These are phyloP conservation scores for Pygmarrhopalites habei DNA, from an alignment of 1,140 invertebrate species.

Conservation along the genomic window DNA sequence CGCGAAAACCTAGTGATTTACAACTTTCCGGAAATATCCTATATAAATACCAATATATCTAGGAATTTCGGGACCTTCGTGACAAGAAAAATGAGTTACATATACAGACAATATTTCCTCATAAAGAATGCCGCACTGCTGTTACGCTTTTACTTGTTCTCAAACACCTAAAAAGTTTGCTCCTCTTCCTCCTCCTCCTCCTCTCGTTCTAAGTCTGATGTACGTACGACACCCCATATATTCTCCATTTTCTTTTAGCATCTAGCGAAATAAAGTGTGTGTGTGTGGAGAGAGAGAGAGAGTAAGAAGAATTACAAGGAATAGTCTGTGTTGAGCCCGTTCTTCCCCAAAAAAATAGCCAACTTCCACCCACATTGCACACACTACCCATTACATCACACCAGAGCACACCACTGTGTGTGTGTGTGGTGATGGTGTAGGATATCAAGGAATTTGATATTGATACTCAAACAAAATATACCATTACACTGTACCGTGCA, in stretches of 20 bases:
- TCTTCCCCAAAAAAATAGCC: no score
- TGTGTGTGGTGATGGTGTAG: no score
- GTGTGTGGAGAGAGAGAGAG: no score
- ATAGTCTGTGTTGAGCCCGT: no score
- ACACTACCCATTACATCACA: no score
- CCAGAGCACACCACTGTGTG: no score
- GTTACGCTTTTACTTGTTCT: background rate
- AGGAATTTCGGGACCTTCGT: slow-evolving; percentile 14
- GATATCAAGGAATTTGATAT: no score
- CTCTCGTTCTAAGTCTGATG: background rate
- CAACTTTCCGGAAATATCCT: slow-evolving; percentile 19
- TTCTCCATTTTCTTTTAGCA: background rate
- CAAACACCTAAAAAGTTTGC: background rate
- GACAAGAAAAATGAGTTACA: slow-evolving; percentile 26
- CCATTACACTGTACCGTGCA: no score
- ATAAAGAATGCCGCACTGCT: slow-evolving; percentile 20
- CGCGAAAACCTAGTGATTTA: slow-evolving; percentile 21
- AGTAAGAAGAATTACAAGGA: no score
- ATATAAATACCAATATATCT: slow-evolving; percentile 28
- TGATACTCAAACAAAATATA: no score
- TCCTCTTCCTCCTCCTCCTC: background rate
- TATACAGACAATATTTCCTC: slow-evolving; percentile 23
- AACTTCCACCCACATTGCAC: no score
- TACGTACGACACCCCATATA: background rate
- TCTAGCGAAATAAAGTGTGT: background rate